Evolutionary conservation across 2,797 vertebrate genomes (phyloP), one percentile per base, ranked within the genome.

Genomic region (Acanthurus leucopareius): DNA sequence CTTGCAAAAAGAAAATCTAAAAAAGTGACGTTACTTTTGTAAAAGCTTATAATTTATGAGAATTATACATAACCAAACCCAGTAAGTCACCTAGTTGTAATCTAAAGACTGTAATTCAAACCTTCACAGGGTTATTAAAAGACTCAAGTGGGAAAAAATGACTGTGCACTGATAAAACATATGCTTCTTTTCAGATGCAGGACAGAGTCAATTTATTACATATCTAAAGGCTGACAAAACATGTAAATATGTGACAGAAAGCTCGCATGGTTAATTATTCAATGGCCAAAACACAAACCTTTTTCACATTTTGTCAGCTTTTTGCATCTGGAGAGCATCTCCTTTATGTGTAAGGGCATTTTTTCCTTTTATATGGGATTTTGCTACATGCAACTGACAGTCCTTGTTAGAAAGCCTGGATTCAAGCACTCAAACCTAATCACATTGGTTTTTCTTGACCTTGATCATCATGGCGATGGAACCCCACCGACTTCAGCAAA

Each of bases 161-260:
- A 8, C 42, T 25, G n/a, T 25, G 2, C 0, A 35, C 9, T 7
- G 28, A 47, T 0, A 17, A 38, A 62, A 62, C 45, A 48, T 1
- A 32, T 56, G 28, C 3, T 35, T 17, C 38, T 25, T 53, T 61
- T 61, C 32, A 73, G 32, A 57, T n/a, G 16, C n/a, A 49, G 68
- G 44, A 47, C 8, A 28, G 0, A 20, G 53, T 35, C 1, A 7
- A 32, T 42, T 19, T 10, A 8, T 35, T 42, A 42, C 10, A 42
- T 10, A 42, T 42, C 40, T 4, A 11, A 42, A 42, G 7, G 40
- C 1, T 13, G 40, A 42, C 10, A 42, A 35, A 42, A 42, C 40
- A 42, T 3, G 10, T 13, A 42, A 42, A 42, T 13, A 42, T 42
- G 40, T 42, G 40, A 3, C 40, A 42, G 3, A 42, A 42, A 42